Conservation (phyloP, 2,113 vertebrate species). For the Anhinga anhinga region DNA sequence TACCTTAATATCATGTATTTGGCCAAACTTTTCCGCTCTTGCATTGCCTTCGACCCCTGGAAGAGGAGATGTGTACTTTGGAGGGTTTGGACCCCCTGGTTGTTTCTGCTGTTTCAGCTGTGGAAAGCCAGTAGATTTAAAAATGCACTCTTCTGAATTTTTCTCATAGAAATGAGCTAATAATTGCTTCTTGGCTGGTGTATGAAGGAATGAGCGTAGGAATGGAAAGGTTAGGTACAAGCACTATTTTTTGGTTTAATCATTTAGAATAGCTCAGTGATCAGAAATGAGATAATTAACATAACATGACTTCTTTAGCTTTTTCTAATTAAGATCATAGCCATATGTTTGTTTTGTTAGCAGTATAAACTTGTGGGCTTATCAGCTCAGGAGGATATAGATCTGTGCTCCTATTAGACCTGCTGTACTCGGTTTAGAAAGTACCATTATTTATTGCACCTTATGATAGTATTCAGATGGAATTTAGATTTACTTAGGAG, state of each 20-base stretch:
- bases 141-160: not conserved
- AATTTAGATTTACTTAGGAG: not conserved
- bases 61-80: not conserved
- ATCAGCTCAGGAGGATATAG: not conserved
- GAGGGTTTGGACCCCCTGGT: not conserved
- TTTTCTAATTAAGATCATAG: not conserved
- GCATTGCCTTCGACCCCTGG: not conserved
- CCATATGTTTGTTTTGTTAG: not conserved
- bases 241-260: not conserved
- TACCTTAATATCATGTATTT: not conserved
- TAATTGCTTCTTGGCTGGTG: constrained; percentile 4
- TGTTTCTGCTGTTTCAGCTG: constrained; percentile 10
- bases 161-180: not conserved
- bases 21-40: not conserved
- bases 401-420: not conserved
- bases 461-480: not conserved
- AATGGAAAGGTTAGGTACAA: constrained; percentile 6
- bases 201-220: not conserved
- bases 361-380: not conserved
- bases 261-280: constrained; percentile 15
- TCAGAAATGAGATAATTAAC: constrained; percentile 36
- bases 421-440: not conserved
- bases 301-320: constrained; percentile 1
- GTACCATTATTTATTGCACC: not conserved
- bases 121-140: not conserved